phyloP scores from a whole-genome alignment of 2,888 invertebrate species.

The Saturnia pavonia region DNA sequence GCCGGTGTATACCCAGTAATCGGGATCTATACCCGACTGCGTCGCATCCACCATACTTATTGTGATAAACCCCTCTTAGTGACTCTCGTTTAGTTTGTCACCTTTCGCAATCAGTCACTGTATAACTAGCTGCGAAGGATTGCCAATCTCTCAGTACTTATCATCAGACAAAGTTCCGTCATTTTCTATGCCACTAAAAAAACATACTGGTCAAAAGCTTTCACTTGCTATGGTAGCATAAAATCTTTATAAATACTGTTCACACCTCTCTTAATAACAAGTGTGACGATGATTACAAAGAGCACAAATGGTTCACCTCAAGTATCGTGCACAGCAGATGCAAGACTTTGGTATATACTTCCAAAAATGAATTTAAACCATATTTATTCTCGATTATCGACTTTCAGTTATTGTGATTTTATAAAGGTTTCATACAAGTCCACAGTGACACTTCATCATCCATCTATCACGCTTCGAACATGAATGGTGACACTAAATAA shows the following conservation, averaged over 20 bases:
- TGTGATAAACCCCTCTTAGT: too few species aligned
- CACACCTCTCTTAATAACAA: constrained; percentile 7
- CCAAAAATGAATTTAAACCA: constrained; percentile 9
- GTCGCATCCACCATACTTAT: too few species aligned
- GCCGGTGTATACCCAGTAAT: too few species aligned
- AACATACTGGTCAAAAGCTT: too few species aligned
- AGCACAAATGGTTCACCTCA: neutral
- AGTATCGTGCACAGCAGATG: constrained; percentile 1
- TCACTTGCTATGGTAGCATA: neutral
- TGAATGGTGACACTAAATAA: constrained; percentile 64
- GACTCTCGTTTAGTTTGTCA: too few species aligned
- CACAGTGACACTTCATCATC: constrained; percentile 25
- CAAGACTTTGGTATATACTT: constrained; percentile 10
- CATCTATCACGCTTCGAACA: constrained; percentile 41
- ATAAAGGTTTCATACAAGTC: neutral
- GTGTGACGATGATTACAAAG: neutral
- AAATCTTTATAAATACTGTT: constrained; percentile 5
- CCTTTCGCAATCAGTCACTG: too few species aligned
- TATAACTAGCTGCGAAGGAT: too few species aligned
- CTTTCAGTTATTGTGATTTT: constrained; percentile 10
- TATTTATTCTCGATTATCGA: constrained; percentile 23
- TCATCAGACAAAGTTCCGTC: too few species aligned
- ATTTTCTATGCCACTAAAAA: too few species aligned
- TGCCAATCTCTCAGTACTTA: too few species aligned
- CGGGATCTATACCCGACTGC: too few species aligned